These are phyloP conservation scores for Microctenopoma stevenorrisi DNA, from an alignment of 2,797 vertebrate genomes.

Conservation along the genomic window DNA sequence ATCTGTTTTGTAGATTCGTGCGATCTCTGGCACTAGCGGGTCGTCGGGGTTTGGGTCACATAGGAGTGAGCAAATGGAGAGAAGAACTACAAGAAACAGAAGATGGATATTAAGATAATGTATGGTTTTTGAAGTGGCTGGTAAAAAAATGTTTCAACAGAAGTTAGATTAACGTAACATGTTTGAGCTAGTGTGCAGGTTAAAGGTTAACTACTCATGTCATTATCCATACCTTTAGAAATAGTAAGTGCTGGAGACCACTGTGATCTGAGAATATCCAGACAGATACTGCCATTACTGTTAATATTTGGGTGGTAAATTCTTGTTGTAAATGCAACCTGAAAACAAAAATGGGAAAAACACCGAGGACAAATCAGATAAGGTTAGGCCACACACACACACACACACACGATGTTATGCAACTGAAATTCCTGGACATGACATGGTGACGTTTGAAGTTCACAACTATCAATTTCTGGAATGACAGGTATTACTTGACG, in stretches of 20 bases:
- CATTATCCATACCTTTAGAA: constrained; percentile 89
- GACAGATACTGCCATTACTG: constrained; percentile 86
- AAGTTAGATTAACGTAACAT: too few species aligned
- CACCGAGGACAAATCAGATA: constrained; percentile 53
- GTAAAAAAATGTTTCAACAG: too few species aligned
- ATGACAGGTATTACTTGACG: constrained; percentile 33
- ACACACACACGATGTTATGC: not conserved
- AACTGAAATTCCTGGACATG: constrained; percentile 15
- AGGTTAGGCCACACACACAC: constrained; percentile 19
- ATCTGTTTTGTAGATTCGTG: constrained; percentile 90
- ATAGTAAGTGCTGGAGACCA: constrained; percentile 96
- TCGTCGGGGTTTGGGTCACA: constrained; percentile 90
- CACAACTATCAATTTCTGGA: constrained; percentile 15
- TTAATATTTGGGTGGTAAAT: constrained; percentile 90
- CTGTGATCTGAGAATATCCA: constrained; percentile 93
- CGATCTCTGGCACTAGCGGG: constrained; percentile 89
- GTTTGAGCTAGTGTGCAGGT: not conserved
- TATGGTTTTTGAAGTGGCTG: not conserved
- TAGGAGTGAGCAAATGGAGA: constrained; percentile 90
- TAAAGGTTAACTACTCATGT: not conserved
- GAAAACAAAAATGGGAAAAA: constrained; percentile 17
- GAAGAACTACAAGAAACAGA: constrained; percentile 80
- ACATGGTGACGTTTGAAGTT: not conserved
- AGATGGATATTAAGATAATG: fast-evolving
- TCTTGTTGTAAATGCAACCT: constrained; percentile 94